Base-by-base conservation (phyloP, 1,140 invertebrate genomes). In the Diachasmimorpha longicaudata region DNA sequence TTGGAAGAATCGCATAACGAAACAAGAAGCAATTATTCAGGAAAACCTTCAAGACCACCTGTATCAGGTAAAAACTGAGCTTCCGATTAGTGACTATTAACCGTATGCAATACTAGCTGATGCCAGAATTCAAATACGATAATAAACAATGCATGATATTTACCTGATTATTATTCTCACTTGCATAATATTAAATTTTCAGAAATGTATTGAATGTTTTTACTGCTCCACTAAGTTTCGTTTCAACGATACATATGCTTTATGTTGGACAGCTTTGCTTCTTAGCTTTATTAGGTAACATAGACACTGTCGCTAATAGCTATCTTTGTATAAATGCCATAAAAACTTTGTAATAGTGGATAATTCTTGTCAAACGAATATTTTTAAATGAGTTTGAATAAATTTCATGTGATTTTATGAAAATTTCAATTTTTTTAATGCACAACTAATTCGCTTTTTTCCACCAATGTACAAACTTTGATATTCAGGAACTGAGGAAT, bases 31-130 rank as follows among this genome's bases (percentile, higher is more conserved):
- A 89, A 91, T 63, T 88, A 88, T 48, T 81, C 87, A 8, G 92
- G 91, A 78, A 91, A 90, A 79, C 89, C 92, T 5, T 91, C 93
- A 1, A 90, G 90, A 71, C 89, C 92, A 2, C 88, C 89, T 63
- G 85, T 92, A n/a, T 88, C 89, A 39, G 86, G 88, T 76, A 88
- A 87, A 84, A 84, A 87, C 85, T 84, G 19, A 71, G 10, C 76
- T 77, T 55, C 9, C 31, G 55, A 44, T 13, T 9, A n/a, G 48
- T 52, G 48, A 52, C 19, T 19, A 52, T 58, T 58, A 31, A 37
- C n/a, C 8, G 14, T 55, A 19, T 55, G 42, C 42, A 48, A 46
- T 48, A 46, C 19, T 48, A 46, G 37, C 46, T 52, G 16, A 70
- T 13, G 19, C 11, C 16, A 48, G 42, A 44, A 4, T 39, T 48